A percentile compares a stretch with the other conserved stretches of the same genome.
These are phyloP conservation scores for Sebastes matsubarae DNA, from an alignment of 2,797 vertebrate genomes.

Conservation along the genomic window DNA sequence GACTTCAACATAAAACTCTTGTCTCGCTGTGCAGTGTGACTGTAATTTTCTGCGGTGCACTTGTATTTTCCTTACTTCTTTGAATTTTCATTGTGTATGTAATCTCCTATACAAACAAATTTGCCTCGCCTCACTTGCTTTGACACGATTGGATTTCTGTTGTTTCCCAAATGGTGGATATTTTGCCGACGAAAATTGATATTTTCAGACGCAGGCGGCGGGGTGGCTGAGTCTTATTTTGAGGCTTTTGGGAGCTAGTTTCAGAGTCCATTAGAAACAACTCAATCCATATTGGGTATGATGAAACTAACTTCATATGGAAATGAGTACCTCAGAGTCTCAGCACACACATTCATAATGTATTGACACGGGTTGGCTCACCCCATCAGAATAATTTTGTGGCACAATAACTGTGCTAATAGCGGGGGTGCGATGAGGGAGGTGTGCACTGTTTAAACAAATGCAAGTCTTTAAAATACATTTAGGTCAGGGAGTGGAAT, in stretches of 20 bases:
- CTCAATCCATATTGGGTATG: constrained; percentile 12
- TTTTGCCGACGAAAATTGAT: constrained; percentile 16
- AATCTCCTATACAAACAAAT: neutral
- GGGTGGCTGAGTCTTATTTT: constrained; percentile 38
- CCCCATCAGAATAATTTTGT: constrained; percentile 29
- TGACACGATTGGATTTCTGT: constrained; percentile 13
- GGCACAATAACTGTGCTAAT: constrained; percentile 48
- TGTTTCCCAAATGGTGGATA: constrained; percentile 11
- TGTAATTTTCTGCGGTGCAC: neutral
- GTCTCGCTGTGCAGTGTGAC: neutral
- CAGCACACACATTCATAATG: constrained; percentile 11
- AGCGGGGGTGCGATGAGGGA: constrained; percentile 36
- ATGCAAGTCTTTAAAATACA: constrained; percentile 50
- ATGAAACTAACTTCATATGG: constrained; percentile 27
- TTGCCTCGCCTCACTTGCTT: constrained; percentile 2
- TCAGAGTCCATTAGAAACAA: constrained; percentile 48
- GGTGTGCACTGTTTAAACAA: constrained; percentile 42
- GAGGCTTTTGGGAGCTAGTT: constrained; percentile 32
- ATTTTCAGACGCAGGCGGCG: constrained; percentile 5
- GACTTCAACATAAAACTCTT: neutral
- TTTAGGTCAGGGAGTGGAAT: constrained; percentile 45
- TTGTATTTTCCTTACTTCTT: neutral
- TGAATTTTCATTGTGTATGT: neutral
- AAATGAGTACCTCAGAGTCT: neutral
- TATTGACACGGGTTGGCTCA: neutral